Base-by-base conservation (phyloP, 2,113 vertebrate genomes). In the Gopherus flavomarginatus region DNA sequence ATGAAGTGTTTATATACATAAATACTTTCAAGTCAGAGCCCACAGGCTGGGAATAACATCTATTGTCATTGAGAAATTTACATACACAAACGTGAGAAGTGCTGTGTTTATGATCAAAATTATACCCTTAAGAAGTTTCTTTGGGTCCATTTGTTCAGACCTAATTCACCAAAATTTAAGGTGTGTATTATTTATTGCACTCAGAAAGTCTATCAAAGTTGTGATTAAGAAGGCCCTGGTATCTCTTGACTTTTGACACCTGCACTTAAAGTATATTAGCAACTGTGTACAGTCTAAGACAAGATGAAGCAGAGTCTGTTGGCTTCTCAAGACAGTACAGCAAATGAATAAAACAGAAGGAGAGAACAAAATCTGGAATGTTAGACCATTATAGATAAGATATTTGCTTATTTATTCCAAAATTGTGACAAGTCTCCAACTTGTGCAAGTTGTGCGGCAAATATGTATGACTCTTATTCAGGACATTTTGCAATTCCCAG, bases 11-110 rank as follows among this genome's bases (percentile, higher is more conserved):
- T 95, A 92, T 88, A 42, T 42, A 72, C 94, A 88, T 81, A 95
- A 98, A 96, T 96, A 42, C 69, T 97, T 97, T 42, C 89, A 96
- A 95, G 79, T 79, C 83, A 95, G 82, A 95, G 80, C 78, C 85
- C 31, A 91, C 14, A 92, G 38, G 3, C 9, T 87, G 29, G 91
- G 90, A 87, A 89, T 96, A 95, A 96, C 95, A 90, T 78, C 85
- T 96, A 83, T 98, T 96, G 93, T 81, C 42, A 57, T 49, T 29
- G 53, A 75, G 53, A 29, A 56, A 88, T 91, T 88, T 95, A 89
- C 38, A 38, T 93, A 12, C 2, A 5, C 1, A 0, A 91, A 49
- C 38, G 24, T 38, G 79, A 89, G 56, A 54, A 54, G 38, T 56
- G 1, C 35, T 80, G 22, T 54, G 0, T 50, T 35, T 50, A 38